Evolutionary conservation across 2,797 vertebrate genomes (phyloP).

Genomic region (Emydoidea blandingii): DNA sequence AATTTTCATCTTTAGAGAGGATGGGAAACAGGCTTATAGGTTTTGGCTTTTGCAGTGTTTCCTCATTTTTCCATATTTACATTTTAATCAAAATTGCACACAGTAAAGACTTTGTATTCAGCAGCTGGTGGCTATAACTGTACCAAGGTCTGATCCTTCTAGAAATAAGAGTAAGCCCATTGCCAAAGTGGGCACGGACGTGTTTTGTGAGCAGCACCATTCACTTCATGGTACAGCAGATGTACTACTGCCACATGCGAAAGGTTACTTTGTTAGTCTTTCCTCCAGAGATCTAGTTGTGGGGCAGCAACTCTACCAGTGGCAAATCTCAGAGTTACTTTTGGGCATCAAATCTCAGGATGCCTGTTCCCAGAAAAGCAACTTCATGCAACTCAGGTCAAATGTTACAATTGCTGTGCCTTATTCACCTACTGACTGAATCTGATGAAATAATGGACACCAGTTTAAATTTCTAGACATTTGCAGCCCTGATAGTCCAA

Average conservation of each 20-base stretch:
- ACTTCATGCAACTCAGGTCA: background rate
- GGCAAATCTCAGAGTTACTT: background rate
- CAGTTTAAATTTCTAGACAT: background rate
- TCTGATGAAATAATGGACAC: background rate
- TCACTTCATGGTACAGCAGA: rapidly evolving
- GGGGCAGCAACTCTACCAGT: background rate
- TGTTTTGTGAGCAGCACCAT: background rate
- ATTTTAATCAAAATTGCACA: background rate
- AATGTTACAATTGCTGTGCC: background rate
- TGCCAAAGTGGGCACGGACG: background rate
- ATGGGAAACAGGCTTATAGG: background rate
- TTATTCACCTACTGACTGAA: background rate
- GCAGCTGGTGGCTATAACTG: background rate
- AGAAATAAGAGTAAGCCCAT: background rate
- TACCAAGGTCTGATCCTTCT: background rate
- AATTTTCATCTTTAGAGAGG: slow-evolving; percentile 50
- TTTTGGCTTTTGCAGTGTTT: background rate
- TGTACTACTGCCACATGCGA: background rate
- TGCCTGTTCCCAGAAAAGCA: background rate
- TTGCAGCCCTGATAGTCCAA: background rate
- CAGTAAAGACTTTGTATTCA: background rate
- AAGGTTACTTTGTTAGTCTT: background rate
- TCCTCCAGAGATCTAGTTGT: background rate
- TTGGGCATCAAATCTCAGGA: background rate
- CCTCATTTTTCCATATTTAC: slow-evolving; percentile 2